phyloP scores from a whole-genome alignment of 1,140 invertebrate species.

The Alviniconcha marisindica region DNA sequence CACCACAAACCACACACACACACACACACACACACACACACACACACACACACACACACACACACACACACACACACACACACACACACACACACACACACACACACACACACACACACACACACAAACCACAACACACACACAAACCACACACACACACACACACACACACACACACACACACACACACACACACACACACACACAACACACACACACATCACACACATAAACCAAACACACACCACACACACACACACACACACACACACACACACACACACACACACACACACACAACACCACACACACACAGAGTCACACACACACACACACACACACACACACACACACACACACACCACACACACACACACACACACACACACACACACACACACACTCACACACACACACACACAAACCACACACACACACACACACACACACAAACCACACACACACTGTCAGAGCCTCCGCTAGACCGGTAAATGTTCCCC shows the following conservation, averaged over 20 bases:
- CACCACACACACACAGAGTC: not conserved
- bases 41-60: not conserved
- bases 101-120: no score
- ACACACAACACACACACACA: not conserved
- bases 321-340: conserved; percentile 16
- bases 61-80: not conserved
- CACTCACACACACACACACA: not conserved
- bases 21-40: not conserved
- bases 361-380: not conserved
- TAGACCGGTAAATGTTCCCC: no score
- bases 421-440: no score
- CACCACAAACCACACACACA: not conserved
- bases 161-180: no score
- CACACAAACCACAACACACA: not conserved
- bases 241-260: not conserved
- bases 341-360: not conserved
- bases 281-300: not conserved
- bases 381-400: not conserved
- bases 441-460: no score
- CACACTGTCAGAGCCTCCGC: no score
- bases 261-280: not conserved
- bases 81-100: no score
- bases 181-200: not conserved
- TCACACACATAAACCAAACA: not conserved
- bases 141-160: not conserved